These are phyloP conservation scores for Perca flavescens DNA, from an alignment of 2,113 vertebrate species.

Conservation along the genomic window DNA sequence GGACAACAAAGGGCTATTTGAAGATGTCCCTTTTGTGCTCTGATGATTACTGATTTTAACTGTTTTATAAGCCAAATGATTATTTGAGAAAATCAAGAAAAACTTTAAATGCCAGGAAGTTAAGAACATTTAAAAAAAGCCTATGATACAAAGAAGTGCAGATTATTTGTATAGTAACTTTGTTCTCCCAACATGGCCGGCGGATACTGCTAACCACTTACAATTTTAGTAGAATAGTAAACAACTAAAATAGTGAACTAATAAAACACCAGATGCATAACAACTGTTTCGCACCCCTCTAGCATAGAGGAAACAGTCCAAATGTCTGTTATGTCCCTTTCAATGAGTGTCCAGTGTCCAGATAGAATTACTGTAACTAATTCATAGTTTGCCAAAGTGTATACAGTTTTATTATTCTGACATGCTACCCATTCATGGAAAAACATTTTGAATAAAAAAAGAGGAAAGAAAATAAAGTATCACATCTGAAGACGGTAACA, in stretches of 20 bases:
- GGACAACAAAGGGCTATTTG: too few relatives aligned
- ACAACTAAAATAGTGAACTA: not conserved
- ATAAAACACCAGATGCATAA: not conserved
- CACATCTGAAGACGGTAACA: constrained; percentile 13
- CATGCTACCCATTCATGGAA: not conserved
- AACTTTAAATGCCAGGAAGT: not conserved
- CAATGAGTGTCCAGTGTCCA: not conserved
- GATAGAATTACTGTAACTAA: not conserved
- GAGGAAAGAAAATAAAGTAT: not conserved
- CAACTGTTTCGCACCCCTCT: not conserved
- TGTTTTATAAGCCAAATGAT: too few relatives aligned
- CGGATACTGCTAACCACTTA: not conserved
- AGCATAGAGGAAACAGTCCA: not conserved
- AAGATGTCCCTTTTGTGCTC: too few relatives aligned
- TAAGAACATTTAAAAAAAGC: not conserved
- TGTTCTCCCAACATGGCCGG: not conserved
- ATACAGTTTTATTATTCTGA: not conserved
- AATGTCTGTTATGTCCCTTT: not conserved
- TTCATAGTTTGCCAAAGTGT: not conserved
- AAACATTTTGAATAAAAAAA: not conserved
- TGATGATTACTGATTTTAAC: too few relatives aligned
- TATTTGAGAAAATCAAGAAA: too few relatives aligned
- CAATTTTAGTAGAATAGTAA: not conserved
- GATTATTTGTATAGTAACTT: not conserved
- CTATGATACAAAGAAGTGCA: not conserved